Evolutionary conservation across 2,888 invertebrate genomes (phyloP), one percentile per base, ranked within the genome.

Genomic region (Diaphora mendica): DNA sequence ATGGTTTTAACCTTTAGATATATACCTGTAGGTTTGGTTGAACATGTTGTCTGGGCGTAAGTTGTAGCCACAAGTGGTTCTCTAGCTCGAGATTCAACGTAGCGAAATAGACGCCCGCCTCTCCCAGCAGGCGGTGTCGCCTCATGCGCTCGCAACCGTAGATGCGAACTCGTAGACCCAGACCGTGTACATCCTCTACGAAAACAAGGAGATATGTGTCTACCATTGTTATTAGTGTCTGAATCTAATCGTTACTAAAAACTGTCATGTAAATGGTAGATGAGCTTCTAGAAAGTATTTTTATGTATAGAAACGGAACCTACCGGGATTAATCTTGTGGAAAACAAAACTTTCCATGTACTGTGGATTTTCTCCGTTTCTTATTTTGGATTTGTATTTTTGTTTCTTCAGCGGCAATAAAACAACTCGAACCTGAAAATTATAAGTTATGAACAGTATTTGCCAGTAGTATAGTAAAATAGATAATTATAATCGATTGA

Each of bases 111-210:
- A 99, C 97, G 77, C 98, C 97, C 55, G 98, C 97, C 92, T 99
- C 99, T 20, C 99, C 99, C 71, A 99, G 97, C 85, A 99, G 96
- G 71, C 99, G 96, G 91, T 99, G 99, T 69, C 99, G 96, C 33
- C 99, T 97, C 98, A 99, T 98, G 84, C 99, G 96, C 89, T 99
- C 99, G 92, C 99, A 98, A 64, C 99, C 98, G 90, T 99, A 99
- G 70, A 99, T 96, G 68, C 99, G 97, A 82, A 99, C 97, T 72
- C 99, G 97, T 8, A 99, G 96, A 0, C 99, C 99, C 96, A 99
- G 97, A 30, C 98, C 98, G 91, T 98, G 98, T 7, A 99, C 98
- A 87, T 99, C 99, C 96, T 99, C 99, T 96, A 33, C 33, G 23
- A 64, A 23, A 35, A 9, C 39, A 39, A 39, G 39, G 11, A 39